Conservation (phyloP, 2,797 vertebrate species). For the Apodemus agrarius region DNA sequence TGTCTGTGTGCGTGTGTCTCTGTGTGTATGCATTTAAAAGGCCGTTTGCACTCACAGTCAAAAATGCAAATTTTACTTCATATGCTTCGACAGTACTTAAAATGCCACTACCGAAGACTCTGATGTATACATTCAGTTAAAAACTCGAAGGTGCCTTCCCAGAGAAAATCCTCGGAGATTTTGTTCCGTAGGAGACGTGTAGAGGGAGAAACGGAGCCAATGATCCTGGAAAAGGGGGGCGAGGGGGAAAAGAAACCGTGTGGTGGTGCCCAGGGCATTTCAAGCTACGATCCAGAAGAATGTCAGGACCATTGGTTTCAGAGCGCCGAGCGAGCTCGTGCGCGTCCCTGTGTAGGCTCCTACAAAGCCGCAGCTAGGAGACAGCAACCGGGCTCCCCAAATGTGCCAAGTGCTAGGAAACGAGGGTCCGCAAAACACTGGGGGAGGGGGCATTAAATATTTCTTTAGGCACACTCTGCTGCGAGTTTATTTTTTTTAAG, state of each 20-base stretch:
- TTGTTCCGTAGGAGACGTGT: neutral
- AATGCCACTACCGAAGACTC: neutral
- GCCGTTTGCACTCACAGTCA: no score
- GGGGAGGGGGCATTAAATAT: neutral
- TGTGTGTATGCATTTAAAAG: no score
- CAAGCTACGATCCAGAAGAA: neutral
- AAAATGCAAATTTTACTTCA: neutral
- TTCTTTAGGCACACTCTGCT: neutral
- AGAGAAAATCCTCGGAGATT: neutral
- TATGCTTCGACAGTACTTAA: neutral
- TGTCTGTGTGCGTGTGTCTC: no score
- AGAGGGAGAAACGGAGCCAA: neutral
- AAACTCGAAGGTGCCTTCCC: neutral
- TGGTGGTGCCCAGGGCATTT: neutral
- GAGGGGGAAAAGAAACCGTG: neutral
- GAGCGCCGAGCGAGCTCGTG: no score
- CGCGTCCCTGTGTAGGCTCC: no score
- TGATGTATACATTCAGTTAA: neutral
- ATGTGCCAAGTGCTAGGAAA: neutral
- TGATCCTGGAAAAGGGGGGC: neutral
- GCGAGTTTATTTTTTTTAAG: neutral
- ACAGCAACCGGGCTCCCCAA: neutral
- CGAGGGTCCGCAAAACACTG: neutral
- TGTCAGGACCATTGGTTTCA: neutral
- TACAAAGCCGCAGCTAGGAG: neutral